These are phyloP conservation scores for Nannobrachium achirus DNA, from an alignment of 2,113 vertebrate genomes.

Conservation along the genomic window DNA sequence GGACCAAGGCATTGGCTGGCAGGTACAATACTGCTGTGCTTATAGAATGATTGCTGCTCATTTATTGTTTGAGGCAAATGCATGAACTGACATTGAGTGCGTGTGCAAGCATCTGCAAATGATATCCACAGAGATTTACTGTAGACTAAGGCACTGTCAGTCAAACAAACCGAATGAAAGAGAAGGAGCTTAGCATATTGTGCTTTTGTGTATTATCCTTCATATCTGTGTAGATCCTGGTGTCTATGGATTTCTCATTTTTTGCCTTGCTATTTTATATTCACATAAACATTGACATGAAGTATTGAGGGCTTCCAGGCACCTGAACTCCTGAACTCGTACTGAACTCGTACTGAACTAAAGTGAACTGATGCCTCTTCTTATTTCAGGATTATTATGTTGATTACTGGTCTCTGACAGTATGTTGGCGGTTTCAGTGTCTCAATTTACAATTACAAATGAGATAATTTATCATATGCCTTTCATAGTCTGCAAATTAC, in stretches of 20 bases:
- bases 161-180: constrained; percentile 23
- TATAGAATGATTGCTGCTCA: constrained; percentile 24
- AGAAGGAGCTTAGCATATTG: constrained; percentile 2
- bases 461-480: too few relatives aligned
- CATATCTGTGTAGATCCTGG: not conserved
- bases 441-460: constrained; percentile 1
- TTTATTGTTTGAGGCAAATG: constrained; percentile 54
- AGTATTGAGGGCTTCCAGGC: constrained; percentile 1
- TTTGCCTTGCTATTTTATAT: constrained; percentile 12
- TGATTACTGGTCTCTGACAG: constrained; percentile 39
- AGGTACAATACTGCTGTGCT: constrained; percentile 25
- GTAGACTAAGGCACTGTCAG: constrained; percentile 37
- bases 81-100: constrained; percentile 27
- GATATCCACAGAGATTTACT: constrained; percentile 43
- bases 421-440: constrained; percentile 31
- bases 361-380: constrained; percentile 45
- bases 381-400: constrained; percentile 66
- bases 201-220: not conserved
- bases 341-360: constrained; percentile 3
- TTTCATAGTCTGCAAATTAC: too few relatives aligned
- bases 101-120: constrained; percentile 42
- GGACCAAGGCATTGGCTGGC: constrained; percentile 32
- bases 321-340: too few relatives aligned
- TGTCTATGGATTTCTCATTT: not conserved
- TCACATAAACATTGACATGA: constrained; percentile 42